Evolutionary conservation across 2,888 invertebrate species (phyloP), one percentile per base, ranked within the genome.

Genomic region (Lumbricus terrestris): DNA sequence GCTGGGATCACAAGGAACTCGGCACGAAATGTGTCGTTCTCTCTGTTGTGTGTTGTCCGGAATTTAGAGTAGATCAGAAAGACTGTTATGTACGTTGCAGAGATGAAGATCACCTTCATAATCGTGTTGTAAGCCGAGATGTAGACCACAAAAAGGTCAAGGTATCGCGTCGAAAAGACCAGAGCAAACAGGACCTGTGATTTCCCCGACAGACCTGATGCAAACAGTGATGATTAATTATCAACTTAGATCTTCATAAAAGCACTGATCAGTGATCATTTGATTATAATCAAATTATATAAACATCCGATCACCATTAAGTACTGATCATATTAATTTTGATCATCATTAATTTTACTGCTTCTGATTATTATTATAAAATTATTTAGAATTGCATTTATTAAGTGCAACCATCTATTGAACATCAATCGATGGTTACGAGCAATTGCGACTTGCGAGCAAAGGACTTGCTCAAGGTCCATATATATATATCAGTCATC

Each of bases 11-110:
- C 95, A 93, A 99, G 95, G 95, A 99, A 99, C 95, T 99, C 99
- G 94, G 99, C 97, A 94, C 99, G 97, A 96, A 99, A 99, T 34
- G 99, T 98, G 95, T 99, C 99, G 95, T 99, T 99, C 95, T 99
- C 99, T 94, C 97, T 97, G 95, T 99, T 98, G 94, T 98, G 98
- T 15, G 98, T 98, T 37, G 37, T 23, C 96, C 97, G 98, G 96
- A 99, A 99, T 96, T 99, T 99, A 93, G 97, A 96, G 95, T 98
- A 99, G 97, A 99, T 99, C 94, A 99, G 96, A 95, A 98, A 99
- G 92, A 99, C 96, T 90, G 99, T 99, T 91, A 97, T 94, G 90
- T 94, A 93, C 18, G 94, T 93, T n/a, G 94, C 93, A 8, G 90
- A 91, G 89, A 95, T 92, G 93, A 95, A 95, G 92, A 95, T 93